Base-by-base conservation (phyloP, 2,888 invertebrate genomes). In the Drosophila meridiana region DNA sequence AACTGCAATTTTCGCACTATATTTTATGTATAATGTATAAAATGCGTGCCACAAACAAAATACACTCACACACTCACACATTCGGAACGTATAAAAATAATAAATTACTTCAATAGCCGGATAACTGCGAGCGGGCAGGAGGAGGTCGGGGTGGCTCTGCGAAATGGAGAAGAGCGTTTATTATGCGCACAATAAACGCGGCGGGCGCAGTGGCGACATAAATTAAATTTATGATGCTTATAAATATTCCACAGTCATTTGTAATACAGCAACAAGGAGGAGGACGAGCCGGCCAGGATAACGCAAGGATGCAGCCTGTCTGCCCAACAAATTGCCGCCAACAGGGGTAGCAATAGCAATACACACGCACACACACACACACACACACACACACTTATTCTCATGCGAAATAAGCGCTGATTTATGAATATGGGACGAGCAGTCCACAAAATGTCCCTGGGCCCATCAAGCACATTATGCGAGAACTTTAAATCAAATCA, bases 221-320 rank as follows among this genome's bases (percentile, higher is more conserved):
- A 80, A 84, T 83, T 88, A 89, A 90, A 90, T 90, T 91, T 91
- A 90, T 90, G 90, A 89, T 87, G 89, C 91, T 90, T 91, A 90
- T 90, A 90, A 90, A 90, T 90, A 91, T 90, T 90, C 90, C 89
- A 89, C 90, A 90, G 90, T 83, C 90, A 90, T 90, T 90, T 91
- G 91, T 90, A 87, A 81, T 86, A 82, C 78, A 85, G 76, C 87
- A 80, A 76, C 83, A 81, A 52, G 76, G 63, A 63, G 52, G 58
- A 20, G 70, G 79, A 62, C 73, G 68, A 78, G 30, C 11, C 30
- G 30, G 56, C 56, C 86, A 87, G 85, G 85, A 85, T 85, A 85
- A 85, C 82, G 88, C 86, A 82, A 85, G 85, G 85, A 88, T 88
- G 88, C 88, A 83, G 86, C 61, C 73, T 85, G 88, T 83, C 83